Evolutionary conservation across 2,113 vertebrate genomes (phyloP).

Genomic region (Dicaeum eximium): DNA sequence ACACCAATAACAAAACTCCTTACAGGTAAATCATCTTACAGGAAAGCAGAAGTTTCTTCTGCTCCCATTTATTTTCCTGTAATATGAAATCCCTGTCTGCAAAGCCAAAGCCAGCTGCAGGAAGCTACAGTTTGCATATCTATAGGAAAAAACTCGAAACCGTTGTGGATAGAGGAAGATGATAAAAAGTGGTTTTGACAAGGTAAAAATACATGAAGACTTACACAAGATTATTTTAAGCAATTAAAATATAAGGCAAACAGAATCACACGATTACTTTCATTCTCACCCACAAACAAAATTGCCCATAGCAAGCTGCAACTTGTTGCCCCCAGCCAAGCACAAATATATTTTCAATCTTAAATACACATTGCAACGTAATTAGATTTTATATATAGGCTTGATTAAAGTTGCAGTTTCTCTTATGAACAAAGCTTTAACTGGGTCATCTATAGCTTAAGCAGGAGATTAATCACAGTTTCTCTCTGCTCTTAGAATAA

Average conservation of each 20-base stretch:
- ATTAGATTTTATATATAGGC: conserved; percentile 21
- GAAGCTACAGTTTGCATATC: not conserved
- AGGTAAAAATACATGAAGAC: not conserved
- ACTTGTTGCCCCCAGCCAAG: not conserved
- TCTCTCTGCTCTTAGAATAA: not conserved
- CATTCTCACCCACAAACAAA: not conserved
- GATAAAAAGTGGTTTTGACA: not conserved
- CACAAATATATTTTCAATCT: not conserved
- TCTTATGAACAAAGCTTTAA: conserved; percentile 5
- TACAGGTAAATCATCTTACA: not conserved
- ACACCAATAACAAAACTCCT: not conserved
- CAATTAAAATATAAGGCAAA: not conserved
- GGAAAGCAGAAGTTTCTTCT: not conserved
- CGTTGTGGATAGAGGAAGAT: not conserved
- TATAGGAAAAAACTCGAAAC: not conserved
- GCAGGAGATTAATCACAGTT: conserved; percentile 12
- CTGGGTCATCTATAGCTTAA: conserved; percentile 39
- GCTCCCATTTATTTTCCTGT: not conserved
- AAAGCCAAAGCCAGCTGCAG: not conserved
- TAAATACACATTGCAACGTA: not conserved
- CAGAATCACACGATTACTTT: not conserved
- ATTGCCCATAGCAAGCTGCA: not conserved
- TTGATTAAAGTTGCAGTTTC: conserved; percentile 19
- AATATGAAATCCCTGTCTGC: not conserved
- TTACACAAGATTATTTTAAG: not conserved